Evolutionary conservation across 2,888 invertebrate genomes (phyloP).

Genomic region (Tortricodes alternella): DNA sequence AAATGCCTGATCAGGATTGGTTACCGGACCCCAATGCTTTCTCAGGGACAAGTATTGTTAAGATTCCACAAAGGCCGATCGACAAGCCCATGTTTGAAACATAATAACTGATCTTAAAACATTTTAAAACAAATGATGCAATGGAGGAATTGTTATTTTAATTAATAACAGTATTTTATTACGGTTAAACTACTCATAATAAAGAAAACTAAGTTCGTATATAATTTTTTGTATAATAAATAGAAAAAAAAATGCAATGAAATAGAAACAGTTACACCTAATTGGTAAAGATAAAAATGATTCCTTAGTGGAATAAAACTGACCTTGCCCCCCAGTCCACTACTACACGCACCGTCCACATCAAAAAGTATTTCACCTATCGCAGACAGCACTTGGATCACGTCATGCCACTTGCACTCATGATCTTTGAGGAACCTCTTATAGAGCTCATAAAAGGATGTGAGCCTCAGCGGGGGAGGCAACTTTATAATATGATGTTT

Average conservation of each 20-base stretch:
- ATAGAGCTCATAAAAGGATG: slow-evolving; percentile 73
- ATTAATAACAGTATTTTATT: not conserved
- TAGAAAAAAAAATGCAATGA: not conserved
- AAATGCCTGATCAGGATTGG: slow-evolving; percentile 44
- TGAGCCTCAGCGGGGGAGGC: slow-evolving; percentile 54
- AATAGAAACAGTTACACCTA: not conserved
- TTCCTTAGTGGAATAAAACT: slow-evolving; percentile 44
- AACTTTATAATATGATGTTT: slow-evolving; percentile 58
- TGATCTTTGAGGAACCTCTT: slow-evolving; percentile 76
- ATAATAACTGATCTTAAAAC: not conserved
- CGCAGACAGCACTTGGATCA: slow-evolving; percentile 70
- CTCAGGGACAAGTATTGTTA: slow-evolving; percentile 17
- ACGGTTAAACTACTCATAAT: not conserved
- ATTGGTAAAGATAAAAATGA: not conserved
- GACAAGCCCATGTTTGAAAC: not conserved
- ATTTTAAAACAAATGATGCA: too few species aligned
- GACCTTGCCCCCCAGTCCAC: slow-evolving; percentile 72
- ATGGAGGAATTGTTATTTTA: too few species aligned
- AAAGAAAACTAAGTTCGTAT: not conserved
- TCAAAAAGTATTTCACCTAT: slow-evolving; percentile 75
- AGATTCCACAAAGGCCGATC: slow-evolving; percentile 5
- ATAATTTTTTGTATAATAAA: not conserved
- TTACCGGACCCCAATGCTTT: slow-evolving; percentile 17
- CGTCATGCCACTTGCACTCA: slow-evolving; percentile 77
- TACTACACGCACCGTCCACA: slow-evolving; percentile 72